phyloP scores from a whole-genome alignment of 37 sponge, comb jelly and placozoan species.

The Crambe crambe region DNA sequence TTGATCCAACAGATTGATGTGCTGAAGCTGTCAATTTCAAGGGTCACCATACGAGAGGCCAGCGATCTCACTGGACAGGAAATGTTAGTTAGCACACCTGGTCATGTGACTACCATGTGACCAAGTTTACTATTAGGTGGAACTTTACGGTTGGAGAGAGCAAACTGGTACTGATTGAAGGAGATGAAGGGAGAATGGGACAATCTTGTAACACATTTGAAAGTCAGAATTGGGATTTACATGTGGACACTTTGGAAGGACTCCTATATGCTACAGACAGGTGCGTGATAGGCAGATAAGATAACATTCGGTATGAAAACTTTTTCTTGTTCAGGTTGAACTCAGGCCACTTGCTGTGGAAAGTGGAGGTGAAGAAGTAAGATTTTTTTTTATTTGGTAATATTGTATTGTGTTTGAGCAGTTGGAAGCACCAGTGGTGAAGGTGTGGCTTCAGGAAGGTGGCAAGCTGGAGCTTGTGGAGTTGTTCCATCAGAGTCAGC shows the following conservation, averaged over 20 bases:
- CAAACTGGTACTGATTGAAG: slow-evolving; percentile 40
- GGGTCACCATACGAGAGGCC: slow-evolving; percentile 42
- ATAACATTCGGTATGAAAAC: background rate
- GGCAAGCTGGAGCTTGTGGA: slow-evolving; percentile 26
- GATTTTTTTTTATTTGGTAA: background rate
- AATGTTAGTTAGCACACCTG: slow-evolving; percentile 11
- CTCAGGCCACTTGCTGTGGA: background rate
- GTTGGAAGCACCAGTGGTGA: slow-evolving; percentile 61
- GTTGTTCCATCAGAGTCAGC: background rate
- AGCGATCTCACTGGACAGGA: slow-evolving; percentile 44
- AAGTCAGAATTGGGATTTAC: background rate
- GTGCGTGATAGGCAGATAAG: background rate
- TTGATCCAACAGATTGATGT: slow-evolving; percentile 15
- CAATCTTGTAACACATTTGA: background rate
- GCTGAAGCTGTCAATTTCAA: slow-evolving; percentile 11
- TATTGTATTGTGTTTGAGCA: background rate
- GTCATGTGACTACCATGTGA: background rate
- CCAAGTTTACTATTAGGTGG: slow-evolving; percentile 39
- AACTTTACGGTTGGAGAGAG: slow-evolving; percentile 62
- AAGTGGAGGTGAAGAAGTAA: background rate
- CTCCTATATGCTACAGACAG: slow-evolving; percentile 26
- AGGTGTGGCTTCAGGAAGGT: slow-evolving; percentile 54
- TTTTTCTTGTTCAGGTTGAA: background rate
- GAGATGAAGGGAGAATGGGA: slow-evolving; percentile 20
- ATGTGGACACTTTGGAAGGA: slow-evolving; percentile 27